Base-by-base conservation (phyloP, 2,113 vertebrate species). In the Myotis davidii region DNA sequence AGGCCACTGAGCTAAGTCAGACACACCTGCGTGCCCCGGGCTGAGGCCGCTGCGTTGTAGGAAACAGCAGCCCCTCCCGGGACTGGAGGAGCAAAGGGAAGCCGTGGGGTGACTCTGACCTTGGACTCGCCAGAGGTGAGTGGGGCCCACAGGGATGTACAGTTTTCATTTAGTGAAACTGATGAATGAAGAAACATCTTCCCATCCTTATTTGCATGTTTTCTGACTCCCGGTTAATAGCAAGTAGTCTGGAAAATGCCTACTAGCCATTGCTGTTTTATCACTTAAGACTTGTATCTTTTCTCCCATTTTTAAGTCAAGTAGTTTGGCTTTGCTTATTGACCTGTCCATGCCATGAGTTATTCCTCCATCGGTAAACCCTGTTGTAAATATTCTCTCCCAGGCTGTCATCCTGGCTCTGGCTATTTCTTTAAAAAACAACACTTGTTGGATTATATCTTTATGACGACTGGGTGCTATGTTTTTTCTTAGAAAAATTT, bases 21-120 rank as follows among this genome's bases (percentile, higher is more conserved):
- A 2, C 42, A 6, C 14, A 1, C 32, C 48, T 2, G 45, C 5
- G 10, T 0, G 0, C 14, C 18, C 1, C 5, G 25, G 27, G 42
- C 29, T 6, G 12, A 84, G 50, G 29, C 23, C 69, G 29, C 32
- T 4, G 23, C 9, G 1, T 6, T 13, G 4, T 0, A 12, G 64
- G 64, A 23, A 61, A 13, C 5, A 10, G 21, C 5, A 8, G 5
- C 56, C 3, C 29, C 13, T 37, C 87, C 65, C 6, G 7, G 77
- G 6, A 3, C 12, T 0, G 9, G 3, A n/a, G 25, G 9, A 23
- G 45, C 27, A 6, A 16, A 25, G 17, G 64, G 73, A 14, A 34
- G 21, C 39, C 5, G 25, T 1, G 10, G n/a, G 21, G 8, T 25
- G 4, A 0, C 54, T 42, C n/a, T 25, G 32, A 39, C 25, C 39